Evolutionary conservation across 92 coral and sea anemone genomes (phyloP).

Genomic region (Palythoa heliodiscus): DNA sequence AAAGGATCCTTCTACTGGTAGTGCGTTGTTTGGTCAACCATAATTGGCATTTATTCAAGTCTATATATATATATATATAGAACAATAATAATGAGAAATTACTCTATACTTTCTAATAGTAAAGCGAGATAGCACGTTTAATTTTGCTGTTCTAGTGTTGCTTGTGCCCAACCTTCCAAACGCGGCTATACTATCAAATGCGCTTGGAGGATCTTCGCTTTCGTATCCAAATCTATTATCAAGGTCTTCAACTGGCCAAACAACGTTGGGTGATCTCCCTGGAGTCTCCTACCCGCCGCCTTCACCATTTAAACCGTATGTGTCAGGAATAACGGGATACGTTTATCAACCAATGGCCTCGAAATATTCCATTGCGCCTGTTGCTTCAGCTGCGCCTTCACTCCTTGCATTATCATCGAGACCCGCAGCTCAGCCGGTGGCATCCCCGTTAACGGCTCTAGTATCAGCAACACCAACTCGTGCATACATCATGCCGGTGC

Average conservation of each 20-base stretch:
- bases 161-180: conserved; percentile 28
- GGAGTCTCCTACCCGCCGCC: not conserved
- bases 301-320: not conserved
- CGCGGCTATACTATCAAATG: not conserved
- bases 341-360: not conserved
- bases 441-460: conserved; percentile 7
- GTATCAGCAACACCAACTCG: conserved; percentile 14
- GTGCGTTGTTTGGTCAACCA: too few species aligned
- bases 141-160: not conserved
- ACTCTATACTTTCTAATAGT: not conserved
- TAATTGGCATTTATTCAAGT: too few species aligned
- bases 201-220: not conserved
- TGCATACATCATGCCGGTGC: conserved; percentile 14
- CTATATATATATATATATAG: too few species aligned
- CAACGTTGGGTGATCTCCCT: not conserved
- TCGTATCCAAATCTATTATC: conserved; percentile 14
- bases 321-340: conserved; percentile 18
- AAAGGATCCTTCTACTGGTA: too few species aligned
- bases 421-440: not conserved
- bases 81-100: too few species aligned
- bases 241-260: not conserved
- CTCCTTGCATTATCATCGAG: not conserved
- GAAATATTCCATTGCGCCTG: not conserved
- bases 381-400: not conserved
- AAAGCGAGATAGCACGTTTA: not conserved